phyloP scores from a whole-genome alignment of 2,113 vertebrate genomes.

The Gymnogyps californianus region DNA sequence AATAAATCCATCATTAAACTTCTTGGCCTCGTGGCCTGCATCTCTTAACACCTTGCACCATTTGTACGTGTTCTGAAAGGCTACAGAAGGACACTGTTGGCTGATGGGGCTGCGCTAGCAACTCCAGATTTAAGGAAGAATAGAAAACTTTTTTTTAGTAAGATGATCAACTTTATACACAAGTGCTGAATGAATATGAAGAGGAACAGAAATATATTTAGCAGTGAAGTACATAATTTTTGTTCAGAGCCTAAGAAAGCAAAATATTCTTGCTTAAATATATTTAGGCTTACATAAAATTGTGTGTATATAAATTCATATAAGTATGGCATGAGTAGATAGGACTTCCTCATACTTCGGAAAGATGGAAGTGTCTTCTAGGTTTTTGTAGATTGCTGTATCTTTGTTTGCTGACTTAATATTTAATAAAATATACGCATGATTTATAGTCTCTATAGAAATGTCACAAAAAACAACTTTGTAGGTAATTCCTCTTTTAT shows the following conservation, averaged over 20 bases:
- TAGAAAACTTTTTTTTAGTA: neutral
- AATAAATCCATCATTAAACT: conserved; percentile 67
- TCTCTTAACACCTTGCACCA: conserved; percentile 61
- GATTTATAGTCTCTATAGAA: neutral
- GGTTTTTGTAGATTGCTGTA: neutral
- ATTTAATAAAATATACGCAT: neutral
- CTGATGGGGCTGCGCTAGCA: neutral
- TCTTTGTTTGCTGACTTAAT: neutral
- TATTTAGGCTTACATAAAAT: neutral
- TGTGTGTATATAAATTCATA: neutral
- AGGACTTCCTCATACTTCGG: neutral
- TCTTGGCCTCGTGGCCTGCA: conserved; percentile 56
- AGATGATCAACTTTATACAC: neutral
- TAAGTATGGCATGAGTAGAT: neutral
- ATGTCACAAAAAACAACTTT: neutral
- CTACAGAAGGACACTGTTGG: neutral
- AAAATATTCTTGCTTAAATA: neutral
- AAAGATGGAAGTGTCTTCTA: neutral
- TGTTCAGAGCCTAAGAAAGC: neutral
- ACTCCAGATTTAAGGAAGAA: neutral
- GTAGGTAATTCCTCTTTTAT: neutral
- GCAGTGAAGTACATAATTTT: neutral
- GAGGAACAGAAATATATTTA: neutral
- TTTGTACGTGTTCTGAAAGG: neutral
- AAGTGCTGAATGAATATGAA: neutral